Evolutionary conservation across 2,888 invertebrate genomes (phyloP), one percentile per base, ranked within the genome.

Genomic region (Orchesella flavescens): DNA sequence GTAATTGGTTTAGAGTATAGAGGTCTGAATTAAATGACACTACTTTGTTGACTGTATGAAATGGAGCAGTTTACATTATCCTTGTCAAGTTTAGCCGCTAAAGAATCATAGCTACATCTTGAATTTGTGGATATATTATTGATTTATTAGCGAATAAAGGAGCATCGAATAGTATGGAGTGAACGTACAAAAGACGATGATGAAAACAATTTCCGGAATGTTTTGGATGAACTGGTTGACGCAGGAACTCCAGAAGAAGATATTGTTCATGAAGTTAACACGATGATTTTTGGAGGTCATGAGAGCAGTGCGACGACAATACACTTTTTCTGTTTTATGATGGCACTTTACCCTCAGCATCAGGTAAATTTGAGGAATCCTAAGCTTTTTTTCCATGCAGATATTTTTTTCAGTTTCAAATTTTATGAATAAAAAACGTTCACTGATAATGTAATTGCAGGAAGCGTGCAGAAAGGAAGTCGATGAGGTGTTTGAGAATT

Each of bases 251-350:
- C 63, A 13, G 43, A 68, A 1, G 46, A 19, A 10, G 23, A 66
- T 15, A 65, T 53, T 34, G 57, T 66, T 0, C 19, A 43, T 21
- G 57, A 77, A n/a, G 12, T 66, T 1, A 68, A 77, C 15, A 57
- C 53, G 21, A 55, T 77, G 55, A n/a, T 68, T 10, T 57, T 68
- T 59, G 74, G 63, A 44, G 65, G 65, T 15, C 65, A 65, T 65
- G 65, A 65, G 12, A 65, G 24, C 4, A n/a, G 23, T 13, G 65
- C 65, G 9, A 43, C 34, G 15, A 43, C 65, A 3, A 65, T 24
- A 1, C 65, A 65, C 19, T 65, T 65, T 19, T 65, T 65, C n/a
- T 65, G 24, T 15, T 34, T 65, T 15, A 3, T 24, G 7, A 34
- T 65, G 43, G 65, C 65, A 2, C 24, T 34, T 1, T 4, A 65